These are phyloP conservation scores for Xiphorhynchus erythropygius DNA, from an alignment of 2,797 vertebrate genomes.

Conservation along the genomic window DNA sequence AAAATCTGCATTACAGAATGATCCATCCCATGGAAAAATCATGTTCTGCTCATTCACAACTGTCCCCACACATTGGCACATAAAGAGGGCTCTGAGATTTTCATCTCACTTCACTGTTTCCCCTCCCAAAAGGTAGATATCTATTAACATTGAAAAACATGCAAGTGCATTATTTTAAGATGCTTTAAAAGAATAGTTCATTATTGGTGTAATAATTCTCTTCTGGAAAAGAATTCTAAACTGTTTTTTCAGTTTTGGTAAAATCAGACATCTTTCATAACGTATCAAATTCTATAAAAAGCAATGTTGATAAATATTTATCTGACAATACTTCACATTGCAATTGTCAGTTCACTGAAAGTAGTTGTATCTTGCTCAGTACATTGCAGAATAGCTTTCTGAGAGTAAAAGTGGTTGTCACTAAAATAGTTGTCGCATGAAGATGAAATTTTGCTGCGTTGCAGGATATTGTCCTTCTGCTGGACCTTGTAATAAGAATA, in stretches of 20 bases:
- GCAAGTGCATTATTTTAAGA: background rate
- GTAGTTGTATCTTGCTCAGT: background rate
- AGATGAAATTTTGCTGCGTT: background rate
- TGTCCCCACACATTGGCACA: accelerated
- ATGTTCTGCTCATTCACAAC: background rate
- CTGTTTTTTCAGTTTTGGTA: background rate
- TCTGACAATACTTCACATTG: background rate
- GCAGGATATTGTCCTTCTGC: background rate
- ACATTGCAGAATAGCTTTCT: background rate
- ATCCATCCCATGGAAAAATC: background rate
- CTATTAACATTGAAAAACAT: background rate
- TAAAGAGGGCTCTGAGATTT: background rate
- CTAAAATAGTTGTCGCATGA: background rate
- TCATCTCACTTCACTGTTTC: background rate
- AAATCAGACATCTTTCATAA: background rate
- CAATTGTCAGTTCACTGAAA: background rate
- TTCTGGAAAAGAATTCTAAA: background rate
- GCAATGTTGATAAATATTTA: background rate
- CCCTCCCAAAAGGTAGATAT: background rate
- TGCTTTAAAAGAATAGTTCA: background rate
- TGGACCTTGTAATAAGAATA: background rate
- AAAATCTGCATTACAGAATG: background rate
- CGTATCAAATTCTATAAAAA: background rate
- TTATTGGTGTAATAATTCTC: background rate
- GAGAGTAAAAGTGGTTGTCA: background rate